Percentiles rank a stretch among this genome's conserved stretches.
Conservation (phyloP, 2,888 invertebrate genomes). For the Allophyes oxyacanthae region DNA sequence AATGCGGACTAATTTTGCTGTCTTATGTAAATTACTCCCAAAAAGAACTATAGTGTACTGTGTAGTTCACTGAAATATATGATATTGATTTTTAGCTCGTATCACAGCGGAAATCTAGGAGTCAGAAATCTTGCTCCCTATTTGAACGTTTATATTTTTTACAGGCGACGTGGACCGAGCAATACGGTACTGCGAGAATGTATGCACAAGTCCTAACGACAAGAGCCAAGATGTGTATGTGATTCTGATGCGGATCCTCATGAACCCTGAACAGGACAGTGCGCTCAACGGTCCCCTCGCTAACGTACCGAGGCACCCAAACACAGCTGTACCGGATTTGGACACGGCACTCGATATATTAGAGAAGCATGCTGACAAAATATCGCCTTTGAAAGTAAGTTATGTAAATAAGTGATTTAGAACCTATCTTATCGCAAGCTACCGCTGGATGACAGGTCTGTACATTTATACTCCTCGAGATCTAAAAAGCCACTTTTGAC, state of each 20-base stretch:
- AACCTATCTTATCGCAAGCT: too few species aligned
- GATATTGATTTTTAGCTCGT: too few species aligned
- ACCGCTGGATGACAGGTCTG: too few species aligned
- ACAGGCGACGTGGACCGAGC: slow-evolving; percentile 94
- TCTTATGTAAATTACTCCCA: too few species aligned
- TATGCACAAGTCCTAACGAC: slow-evolving; percentile 84
- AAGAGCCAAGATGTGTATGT: slow-evolving; percentile 90
- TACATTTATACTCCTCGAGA: too few species aligned
- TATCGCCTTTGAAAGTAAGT: slow-evolving; percentile 93
- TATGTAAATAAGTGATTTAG: too few species aligned
- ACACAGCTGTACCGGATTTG: slow-evolving; percentile 92
- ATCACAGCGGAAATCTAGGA: too few species aligned
- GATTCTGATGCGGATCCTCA: slow-evolving; percentile 88
- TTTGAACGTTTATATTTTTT: slow-evolving; percentile 1
- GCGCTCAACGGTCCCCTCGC: slow-evolving; percentile 82
- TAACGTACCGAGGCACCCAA: slow-evolving; percentile 86
- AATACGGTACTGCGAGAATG: slow-evolving; percentile 94
- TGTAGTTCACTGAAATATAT: too few species aligned
- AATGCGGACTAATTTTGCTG: too few species aligned
- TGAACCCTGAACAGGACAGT: slow-evolving; percentile 76
- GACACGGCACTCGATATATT: slow-evolving; percentile 94
- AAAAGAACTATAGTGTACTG: too few species aligned
- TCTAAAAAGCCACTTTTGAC: too few species aligned
- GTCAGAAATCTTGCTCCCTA: too few species aligned
- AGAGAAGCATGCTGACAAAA: slow-evolving; percentile 94